Evolutionary conservation across 1,140 invertebrate species (phyloP).

Genomic region (Danaus plexippus): DNA sequence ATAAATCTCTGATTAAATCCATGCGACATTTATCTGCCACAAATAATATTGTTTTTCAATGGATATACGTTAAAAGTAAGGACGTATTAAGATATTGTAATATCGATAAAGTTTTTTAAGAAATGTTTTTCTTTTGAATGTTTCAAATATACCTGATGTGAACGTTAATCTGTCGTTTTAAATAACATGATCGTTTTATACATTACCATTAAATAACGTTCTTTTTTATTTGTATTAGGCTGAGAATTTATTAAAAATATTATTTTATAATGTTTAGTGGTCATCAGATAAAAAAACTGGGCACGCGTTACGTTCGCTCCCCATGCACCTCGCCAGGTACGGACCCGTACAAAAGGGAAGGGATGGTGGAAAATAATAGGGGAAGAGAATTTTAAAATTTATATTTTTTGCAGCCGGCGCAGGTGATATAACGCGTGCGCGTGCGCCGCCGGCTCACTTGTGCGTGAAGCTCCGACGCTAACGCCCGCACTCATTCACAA

Average conservation of each 20-base stretch:
- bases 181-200: too few relatives aligned
- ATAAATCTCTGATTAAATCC: slow-evolving; percentile 12
- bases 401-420: slow-evolving; percentile 70
- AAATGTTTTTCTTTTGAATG: too few relatives aligned
- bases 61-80: too few relatives aligned
- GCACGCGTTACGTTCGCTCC: slow-evolving; percentile 59
- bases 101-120: too few relatives aligned
- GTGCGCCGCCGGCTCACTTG: slow-evolving; percentile 66
- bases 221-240: too few relatives aligned
- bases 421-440: slow-evolving; percentile 70
- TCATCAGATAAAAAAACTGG: slow-evolving; percentile 53
- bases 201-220: too few relatives aligned
- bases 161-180: too few relatives aligned
- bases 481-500: slow-evolving; percentile 43
- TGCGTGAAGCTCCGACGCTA: slow-evolving; percentile 56
- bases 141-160: too few relatives aligned
- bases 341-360: slow-evolving; percentile 63
- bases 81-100: slow-evolving; percentile 6
- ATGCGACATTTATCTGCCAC: slow-evolving; percentile 7
- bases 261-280: slow-evolving; percentile 36
- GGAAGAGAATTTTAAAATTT: slow-evolving; percentile 71
- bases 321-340: slow-evolving; percentile 60
- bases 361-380: slow-evolving; percentile 71
- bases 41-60: slow-evolving; percentile 5
- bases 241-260: too few relatives aligned